A percentile compares a stretch with the other conserved stretches of the same genome.
Conservation (phyloP, 2,888 invertebrate species). For the Schizotus pectinicornis region DNA sequence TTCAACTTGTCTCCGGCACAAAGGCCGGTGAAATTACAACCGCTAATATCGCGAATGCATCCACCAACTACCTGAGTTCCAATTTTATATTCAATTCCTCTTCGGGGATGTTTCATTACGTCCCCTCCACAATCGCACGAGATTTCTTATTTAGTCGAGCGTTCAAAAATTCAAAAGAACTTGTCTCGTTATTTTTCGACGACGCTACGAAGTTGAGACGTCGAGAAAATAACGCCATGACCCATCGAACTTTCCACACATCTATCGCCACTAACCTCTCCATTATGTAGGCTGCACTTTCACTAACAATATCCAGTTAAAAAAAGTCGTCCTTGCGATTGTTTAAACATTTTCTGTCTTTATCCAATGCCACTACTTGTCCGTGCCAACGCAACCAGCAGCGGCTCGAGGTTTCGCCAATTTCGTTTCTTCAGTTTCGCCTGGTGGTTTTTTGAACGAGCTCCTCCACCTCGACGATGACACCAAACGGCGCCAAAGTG, state of each 20-base stretch:
- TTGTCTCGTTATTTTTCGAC: too few relatives aligned
- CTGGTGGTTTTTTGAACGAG: conserved; percentile 1
- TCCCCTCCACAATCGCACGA: neutral
- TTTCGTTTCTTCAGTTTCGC: neutral
- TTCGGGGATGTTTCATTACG: conserved; percentile 36
- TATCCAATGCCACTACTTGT: conserved; percentile 4
- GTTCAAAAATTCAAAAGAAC: too few relatives aligned
- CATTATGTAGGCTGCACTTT: conserved; percentile 26
- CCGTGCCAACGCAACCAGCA: conserved; percentile 2
- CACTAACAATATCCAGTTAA: conserved; percentile 8
- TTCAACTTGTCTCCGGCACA: conserved; percentile 36
- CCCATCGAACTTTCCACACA: too few relatives aligned
- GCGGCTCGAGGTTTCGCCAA: too few relatives aligned
- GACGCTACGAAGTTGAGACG: too few relatives aligned
- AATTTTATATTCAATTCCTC: conserved; percentile 35
- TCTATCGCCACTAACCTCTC: too few relatives aligned
- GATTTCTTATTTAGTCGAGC: too few relatives aligned
- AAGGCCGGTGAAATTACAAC: conserved; percentile 37
- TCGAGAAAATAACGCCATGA: too few relatives aligned
- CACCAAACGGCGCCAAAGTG: too few relatives aligned
- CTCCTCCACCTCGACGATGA: conserved; percentile 3
- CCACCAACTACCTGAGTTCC: conserved; percentile 20
- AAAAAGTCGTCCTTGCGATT: conserved; percentile 25
- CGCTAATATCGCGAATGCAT: conserved; percentile 37
- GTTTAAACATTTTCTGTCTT: conserved; percentile 20